Base-by-base conservation (phyloP, 1,140 invertebrate genomes). In the Brachionus rubens region DNA sequence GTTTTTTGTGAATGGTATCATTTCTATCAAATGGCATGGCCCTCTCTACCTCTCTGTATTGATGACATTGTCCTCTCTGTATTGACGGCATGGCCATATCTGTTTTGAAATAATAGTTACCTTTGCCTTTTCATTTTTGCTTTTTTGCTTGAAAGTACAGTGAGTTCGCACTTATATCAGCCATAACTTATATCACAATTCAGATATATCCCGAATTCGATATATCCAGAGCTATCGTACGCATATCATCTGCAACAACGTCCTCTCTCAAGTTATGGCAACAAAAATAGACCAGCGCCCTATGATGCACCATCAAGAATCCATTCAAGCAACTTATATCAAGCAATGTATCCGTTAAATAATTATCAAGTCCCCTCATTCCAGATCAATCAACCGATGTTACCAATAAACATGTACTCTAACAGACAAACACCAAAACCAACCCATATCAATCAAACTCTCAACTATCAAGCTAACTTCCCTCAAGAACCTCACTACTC, bases 381-480 rank as follows among this genome's bases (percentile, higher is more conserved):
- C 19, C 19, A 10, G 12, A 54, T 54, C 50, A 54, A 21, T 26
- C 50, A 54, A 54, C 50, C 50, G 12, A 54, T 54, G 50, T 12
- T 21, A 21, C 50, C 50, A 54, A 24, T 54, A 24, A 54, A 54
- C 50, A 54, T 54, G 50, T 54, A 54, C 50, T 10, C 50, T 24
- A 54, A 54, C 26, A 16, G 50, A 12, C 50, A 19, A 54, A 24
- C 50, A 0, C 50, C 50, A 24, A 16, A 54, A 54, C 50, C 50
- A 54, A 54, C 26, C 50, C 21, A 54, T 26, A 16, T 26, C 21
- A 54, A 54, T 21, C 50, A 54, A 26, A 54, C 19, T 12, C 21
- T 26, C 19, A 10, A 12, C 26, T 10, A 54, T 12, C 50, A 24
- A 54, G 12, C 24, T 10, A 54, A 54, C 12, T 54, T 24, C 26